A percentile compares a stretch with the other conserved stretches of the same genome.
Conservation (phyloP, 2,113 vertebrate genomes). For the Actenoides hombroni region DNA sequence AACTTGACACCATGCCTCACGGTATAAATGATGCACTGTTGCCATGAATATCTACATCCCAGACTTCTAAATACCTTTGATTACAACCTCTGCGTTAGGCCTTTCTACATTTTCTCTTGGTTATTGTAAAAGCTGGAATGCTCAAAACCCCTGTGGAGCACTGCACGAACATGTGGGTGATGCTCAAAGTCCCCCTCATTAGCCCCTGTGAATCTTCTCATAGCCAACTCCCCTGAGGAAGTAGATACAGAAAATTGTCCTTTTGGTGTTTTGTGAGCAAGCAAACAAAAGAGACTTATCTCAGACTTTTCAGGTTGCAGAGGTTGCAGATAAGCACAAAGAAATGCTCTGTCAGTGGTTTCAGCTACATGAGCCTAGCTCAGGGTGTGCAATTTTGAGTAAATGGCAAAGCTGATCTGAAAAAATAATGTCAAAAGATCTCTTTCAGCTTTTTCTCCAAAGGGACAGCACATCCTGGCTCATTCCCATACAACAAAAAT, state of each 20-base stretch:
- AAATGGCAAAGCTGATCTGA: background rate
- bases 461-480: background rate
- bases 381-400: background rate
- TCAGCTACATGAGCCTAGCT: background rate
- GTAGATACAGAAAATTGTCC: background rate
- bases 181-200: background rate
- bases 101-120: background rate
- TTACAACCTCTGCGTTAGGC: background rate
- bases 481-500: background rate
- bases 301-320: background rate
- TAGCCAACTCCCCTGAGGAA: background rate
- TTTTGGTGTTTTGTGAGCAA: background rate
- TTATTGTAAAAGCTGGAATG: background rate
- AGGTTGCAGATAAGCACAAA: background rate
- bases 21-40: rapidly evolving
- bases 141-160: background rate
- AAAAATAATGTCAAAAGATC: background rate
- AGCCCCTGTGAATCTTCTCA: background rate
- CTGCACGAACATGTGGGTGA: background rate
- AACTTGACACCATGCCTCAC: background rate
- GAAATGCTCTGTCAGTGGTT: background rate
- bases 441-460: background rate
- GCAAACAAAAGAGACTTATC: background rate
- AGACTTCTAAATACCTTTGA: background rate
- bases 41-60: background rate